A percentile compares a stretch with the other conserved stretches of the same genome.
Evolutionary conservation across 2,113 vertebrate species (phyloP).

Genomic region (Oncorhynchus clarkii): DNA sequence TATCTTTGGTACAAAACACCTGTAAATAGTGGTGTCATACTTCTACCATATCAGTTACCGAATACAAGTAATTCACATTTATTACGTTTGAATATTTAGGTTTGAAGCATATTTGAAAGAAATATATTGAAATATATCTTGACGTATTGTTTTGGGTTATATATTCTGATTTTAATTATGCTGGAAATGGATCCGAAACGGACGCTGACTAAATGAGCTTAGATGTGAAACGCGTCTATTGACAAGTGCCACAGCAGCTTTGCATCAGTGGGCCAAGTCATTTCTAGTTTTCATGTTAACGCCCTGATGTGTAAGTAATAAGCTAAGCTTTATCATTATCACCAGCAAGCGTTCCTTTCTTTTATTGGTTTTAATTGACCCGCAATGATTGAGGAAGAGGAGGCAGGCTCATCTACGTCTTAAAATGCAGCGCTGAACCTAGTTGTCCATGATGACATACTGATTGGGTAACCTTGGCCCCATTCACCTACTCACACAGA

Average conservation of each 20-base stretch:
- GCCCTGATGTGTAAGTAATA: constrained; percentile 31
- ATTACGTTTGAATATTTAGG: constrained; percentile 50
- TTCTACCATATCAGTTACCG: constrained; percentile 55
- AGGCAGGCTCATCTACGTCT: neutral
- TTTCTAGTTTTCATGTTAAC: constrained; percentile 13
- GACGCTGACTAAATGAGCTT: constrained; percentile 24
- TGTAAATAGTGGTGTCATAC: constrained; percentile 51
- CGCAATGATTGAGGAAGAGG: too few relatives aligned
- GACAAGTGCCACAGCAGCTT: constrained; percentile 41
- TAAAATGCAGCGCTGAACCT: neutral
- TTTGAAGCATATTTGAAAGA: constrained; percentile 58
- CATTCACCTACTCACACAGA: too few relatives aligned
- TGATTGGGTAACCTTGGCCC: too few relatives aligned
- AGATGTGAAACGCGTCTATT: constrained; percentile 48
- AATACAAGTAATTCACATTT: constrained; percentile 38
- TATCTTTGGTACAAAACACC: constrained; percentile 61
- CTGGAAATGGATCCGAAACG: constrained; percentile 53
- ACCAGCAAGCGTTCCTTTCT: too few relatives aligned
- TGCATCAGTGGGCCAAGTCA: constrained; percentile 24
- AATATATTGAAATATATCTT: constrained; percentile 65
- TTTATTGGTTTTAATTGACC: too few relatives aligned
- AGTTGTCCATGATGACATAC: neutral
- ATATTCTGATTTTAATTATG: constrained; percentile 52
- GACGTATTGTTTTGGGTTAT: constrained; percentile 63
- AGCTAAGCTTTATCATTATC: too few relatives aligned